Conservation (phyloP, 2,888 invertebrate genomes). For the Leptinotarsa haldemani region DNA sequence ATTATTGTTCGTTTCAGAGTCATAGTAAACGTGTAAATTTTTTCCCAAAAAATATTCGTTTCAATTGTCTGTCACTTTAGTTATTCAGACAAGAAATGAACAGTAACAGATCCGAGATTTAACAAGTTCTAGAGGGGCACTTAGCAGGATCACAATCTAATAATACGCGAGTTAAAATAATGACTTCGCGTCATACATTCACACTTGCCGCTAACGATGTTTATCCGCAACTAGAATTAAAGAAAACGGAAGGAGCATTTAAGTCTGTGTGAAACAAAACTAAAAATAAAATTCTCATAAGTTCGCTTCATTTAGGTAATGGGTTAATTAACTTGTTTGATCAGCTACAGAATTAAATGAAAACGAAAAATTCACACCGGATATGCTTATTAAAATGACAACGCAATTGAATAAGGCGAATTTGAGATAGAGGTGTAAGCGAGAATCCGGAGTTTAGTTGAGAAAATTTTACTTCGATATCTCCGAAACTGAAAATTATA, state of each 20-base stretch:
- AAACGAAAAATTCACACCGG: conserved; percentile 39
- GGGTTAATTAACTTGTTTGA: conserved; percentile 42
- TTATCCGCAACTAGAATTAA: conserved; percentile 63
- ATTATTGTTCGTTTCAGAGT: no score
- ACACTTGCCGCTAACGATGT: conserved; percentile 62
- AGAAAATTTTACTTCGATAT: no score
- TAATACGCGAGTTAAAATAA: conserved; percentile 57
- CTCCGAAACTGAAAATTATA: no score
- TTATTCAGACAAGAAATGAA: background rate
- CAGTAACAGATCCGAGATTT: background rate
- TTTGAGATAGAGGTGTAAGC: background rate
- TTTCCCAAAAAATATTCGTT: no score
- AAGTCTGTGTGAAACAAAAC: conserved; percentile 59
- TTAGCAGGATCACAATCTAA: conserved; percentile 51
- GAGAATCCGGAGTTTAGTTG: no score
- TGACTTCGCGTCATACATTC: conserved; percentile 65
- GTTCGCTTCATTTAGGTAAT: conserved; percentile 47
- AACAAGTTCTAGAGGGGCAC: conserved; percentile 24
- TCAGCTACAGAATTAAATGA: conserved; percentile 27
- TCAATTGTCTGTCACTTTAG: background rate
- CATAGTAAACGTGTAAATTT: no score
- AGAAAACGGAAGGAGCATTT: conserved; percentile 66
- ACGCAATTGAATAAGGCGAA: conserved; percentile 16
- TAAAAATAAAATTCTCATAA: conserved; percentile 57
- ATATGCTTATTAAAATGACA: conserved; percentile 35